These are phyloP conservation scores for Drosophila crucigera DNA, from an alignment of 2,888 invertebrate species.

Conservation along the genomic window DNA sequence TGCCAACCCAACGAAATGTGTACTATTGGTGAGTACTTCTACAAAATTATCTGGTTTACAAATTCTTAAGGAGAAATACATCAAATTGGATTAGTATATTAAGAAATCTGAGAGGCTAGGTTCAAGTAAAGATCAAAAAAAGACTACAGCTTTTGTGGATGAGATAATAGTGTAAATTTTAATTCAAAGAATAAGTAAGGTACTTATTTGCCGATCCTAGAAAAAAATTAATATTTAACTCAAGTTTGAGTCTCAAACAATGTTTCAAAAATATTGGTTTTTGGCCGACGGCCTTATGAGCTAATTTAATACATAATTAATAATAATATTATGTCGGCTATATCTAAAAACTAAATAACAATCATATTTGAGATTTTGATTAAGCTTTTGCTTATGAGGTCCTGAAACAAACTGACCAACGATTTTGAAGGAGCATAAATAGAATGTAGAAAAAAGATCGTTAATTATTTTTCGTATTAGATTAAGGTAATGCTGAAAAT, in stretches of 20 bases:
- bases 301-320: too few relatives aligned
- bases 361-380: too few relatives aligned
- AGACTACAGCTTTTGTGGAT: not conserved
- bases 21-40: constrained; percentile 64
- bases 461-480: not conserved
- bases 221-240: not conserved
- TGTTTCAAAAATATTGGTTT: not conserved
- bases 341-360: too few relatives aligned
- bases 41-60: not conserved
- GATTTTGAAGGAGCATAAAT: not conserved
- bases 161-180: not conserved
- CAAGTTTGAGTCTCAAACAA: not conserved
- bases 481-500: not conserved
- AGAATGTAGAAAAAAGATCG: not conserved
- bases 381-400: not conserved
- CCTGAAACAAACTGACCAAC: not conserved
- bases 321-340: too few relatives aligned
- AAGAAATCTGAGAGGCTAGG: not conserved
- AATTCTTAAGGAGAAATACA: not conserved
- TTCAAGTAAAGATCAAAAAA: not conserved
- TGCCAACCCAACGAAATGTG: constrained; percentile 59
- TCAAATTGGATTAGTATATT: not conserved
- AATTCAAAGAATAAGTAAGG: not conserved
- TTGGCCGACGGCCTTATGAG: not conserved
- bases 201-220: not conserved